A percentile compares a stretch with the other conserved stretches of the same genome.
phyloP scores from a whole-genome alignment of 2,888 invertebrate genomes.

The Chelonus formosanus region DNA sequence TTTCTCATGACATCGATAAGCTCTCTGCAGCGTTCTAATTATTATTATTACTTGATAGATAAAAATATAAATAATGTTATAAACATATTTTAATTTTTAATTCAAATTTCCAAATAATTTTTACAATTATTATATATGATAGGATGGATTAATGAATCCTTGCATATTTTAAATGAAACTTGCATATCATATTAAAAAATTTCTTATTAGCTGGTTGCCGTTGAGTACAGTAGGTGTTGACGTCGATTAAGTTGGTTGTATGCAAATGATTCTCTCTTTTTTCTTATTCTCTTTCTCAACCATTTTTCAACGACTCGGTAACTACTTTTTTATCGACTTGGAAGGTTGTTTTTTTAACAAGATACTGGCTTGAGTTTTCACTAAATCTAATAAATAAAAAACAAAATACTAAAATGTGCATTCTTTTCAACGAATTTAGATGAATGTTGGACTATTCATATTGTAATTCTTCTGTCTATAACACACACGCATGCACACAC shows the following conservation, averaged over 20 bases:
- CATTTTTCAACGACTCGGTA: constrained; percentile 3
- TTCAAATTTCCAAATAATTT: too few species aligned
- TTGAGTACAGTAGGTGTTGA: constrained; percentile 52
- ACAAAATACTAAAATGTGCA: too few species aligned
- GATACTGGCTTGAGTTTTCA: too few species aligned
- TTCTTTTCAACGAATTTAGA: too few species aligned
- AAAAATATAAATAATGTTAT: neutral
- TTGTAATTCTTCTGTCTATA: too few species aligned
- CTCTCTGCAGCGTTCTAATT: neutral
- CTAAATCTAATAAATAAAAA: too few species aligned
- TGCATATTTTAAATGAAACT: constrained; percentile 30
- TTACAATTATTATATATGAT: too few species aligned
- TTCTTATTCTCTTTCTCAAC: constrained; percentile 36
- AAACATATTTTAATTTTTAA: constrained; percentile 20
- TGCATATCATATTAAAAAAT: constrained; percentile 31
- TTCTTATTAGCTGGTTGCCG: constrained; percentile 20
- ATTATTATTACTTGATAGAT: neutral
- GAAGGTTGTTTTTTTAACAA: too few species aligned
- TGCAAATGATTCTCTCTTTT: constrained; percentile 55
- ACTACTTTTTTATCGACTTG: constrained; percentile 11
- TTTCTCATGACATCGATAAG: too few species aligned
- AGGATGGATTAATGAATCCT: too few species aligned
- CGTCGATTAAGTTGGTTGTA: constrained; percentile 62
- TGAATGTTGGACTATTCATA: too few species aligned
- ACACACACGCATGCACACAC: too few species aligned